Conservation (phyloP, 2,113 vertebrate species). For the Charina bottae region DNA sequence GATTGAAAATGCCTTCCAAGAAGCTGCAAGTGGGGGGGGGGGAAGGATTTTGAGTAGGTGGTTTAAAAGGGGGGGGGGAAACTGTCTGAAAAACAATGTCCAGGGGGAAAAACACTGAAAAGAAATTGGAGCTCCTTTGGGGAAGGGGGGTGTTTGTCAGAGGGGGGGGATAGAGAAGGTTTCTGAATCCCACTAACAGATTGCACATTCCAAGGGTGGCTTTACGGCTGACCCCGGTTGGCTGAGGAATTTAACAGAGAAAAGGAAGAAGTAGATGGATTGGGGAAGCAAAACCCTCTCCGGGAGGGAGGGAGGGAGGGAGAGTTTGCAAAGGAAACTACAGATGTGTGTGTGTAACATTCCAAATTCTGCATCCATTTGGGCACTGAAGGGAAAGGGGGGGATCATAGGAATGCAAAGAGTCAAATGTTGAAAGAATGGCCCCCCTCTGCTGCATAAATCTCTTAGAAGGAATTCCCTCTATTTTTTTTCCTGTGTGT, state of each 20-base stretch:
- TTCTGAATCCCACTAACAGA: conserved; percentile 53
- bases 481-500: conserved; percentile 37
- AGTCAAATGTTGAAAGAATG: conserved; percentile 79
- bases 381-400: conserved; percentile 74
- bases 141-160: not conserved
- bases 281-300: conserved; percentile 65
- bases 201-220: conserved; percentile 61
- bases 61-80: not conserved
- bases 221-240: conserved; percentile 49
- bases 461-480: conserved; percentile 74
- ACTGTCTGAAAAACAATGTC: not conserved
- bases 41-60: not conserved
- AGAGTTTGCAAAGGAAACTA: conserved; percentile 68
- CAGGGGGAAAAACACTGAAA: not conserved
- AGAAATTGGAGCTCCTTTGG: conserved; percentile 17
- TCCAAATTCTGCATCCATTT: conserved; percentile 79
- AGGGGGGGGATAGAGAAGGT: not conserved
- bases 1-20: not conserved
- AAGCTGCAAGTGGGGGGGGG: not conserved
- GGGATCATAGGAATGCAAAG: conserved; percentile 84
- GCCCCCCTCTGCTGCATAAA: conserved; percentile 76
- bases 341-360: conserved; percentile 74
- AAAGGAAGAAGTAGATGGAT: not conserved
- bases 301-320: not conserved
- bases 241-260: conserved; percentile 42